Conservation (phyloP, 2,113 vertebrate species). For the Eubucco bourcierii region DNA sequence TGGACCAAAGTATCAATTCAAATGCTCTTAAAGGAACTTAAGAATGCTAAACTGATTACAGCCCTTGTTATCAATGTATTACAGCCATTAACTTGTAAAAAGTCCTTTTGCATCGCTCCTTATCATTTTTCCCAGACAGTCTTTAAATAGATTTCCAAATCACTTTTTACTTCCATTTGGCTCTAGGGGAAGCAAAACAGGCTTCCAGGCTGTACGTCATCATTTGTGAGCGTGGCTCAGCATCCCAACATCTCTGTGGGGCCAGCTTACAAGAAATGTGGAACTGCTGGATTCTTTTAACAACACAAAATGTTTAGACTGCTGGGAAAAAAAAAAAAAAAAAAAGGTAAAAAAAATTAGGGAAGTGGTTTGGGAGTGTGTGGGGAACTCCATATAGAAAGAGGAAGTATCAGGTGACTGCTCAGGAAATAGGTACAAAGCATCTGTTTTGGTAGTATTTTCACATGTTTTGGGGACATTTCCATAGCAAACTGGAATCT, state of each 20-base stretch:
- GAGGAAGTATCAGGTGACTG: constrained; percentile 26
- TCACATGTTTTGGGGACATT: constrained; percentile 61
- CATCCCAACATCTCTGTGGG: not conserved
- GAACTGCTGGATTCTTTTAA: constrained; percentile 35
- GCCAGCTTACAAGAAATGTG: not conserved
- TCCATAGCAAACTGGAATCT: constrained; percentile 58
- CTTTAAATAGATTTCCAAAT: not conserved
- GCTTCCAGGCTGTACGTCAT: not conserved
- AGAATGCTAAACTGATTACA: not conserved
- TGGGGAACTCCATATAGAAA: constrained; percentile 48
- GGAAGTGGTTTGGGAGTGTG: not conserved
- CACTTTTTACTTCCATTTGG: not conserved
- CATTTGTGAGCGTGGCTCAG: not conserved
- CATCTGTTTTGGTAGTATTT: constrained; percentile 48
- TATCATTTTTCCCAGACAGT: not conserved
- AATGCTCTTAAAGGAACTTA: not conserved
- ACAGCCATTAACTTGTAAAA: not conserved
- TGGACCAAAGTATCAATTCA: not conserved
- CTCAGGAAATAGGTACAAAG: constrained; percentile 56
- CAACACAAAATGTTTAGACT: not conserved
- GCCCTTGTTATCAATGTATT: not conserved
- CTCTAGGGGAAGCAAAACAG: not conserved
- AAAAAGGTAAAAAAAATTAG: not conserved
- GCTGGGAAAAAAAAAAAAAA: not conserved
- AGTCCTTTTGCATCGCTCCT: not conserved